Evolutionary conservation across 2,113 vertebrate genomes (phyloP).

Genomic region (Martes martes): DNA sequence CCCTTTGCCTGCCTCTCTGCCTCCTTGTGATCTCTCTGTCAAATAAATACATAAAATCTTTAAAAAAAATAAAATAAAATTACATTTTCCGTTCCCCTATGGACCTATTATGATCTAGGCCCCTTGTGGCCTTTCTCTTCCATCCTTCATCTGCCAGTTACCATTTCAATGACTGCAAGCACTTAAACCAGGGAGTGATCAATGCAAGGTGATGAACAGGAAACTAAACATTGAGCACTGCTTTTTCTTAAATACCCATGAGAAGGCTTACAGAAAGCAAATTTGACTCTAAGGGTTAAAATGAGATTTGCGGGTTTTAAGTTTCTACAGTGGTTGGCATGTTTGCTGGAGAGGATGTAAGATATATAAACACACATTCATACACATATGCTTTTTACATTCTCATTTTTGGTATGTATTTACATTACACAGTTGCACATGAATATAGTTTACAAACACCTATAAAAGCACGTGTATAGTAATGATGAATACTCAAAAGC

Average conservation of each 20-base stretch:
- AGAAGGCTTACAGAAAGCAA: background rate
- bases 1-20: too few species aligned
- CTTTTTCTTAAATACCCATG: background rate
- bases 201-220: background rate
- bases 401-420: background rate
- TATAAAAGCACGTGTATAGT: background rate
- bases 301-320: background rate
- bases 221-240: background rate
- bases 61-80: background rate
- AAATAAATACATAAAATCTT: too few species aligned
- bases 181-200: background rate
- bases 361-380: background rate
- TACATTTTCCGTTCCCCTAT: background rate
- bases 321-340: background rate
- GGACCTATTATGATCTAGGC: background rate
- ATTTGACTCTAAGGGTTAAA: background rate
- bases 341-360: background rate
- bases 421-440: background rate
- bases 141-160: background rate
- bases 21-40: too few species aligned
- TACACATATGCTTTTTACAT: fast-evolving
- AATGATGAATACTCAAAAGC: background rate
- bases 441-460: background rate
- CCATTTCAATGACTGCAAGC: background rate
- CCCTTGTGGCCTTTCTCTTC: background rate